Percentiles rank a stretch among this genome's conserved stretches.
phyloP scores from a whole-genome alignment of 2,113 vertebrate genomes.

The Oncorhynchus clarkii region DNA sequence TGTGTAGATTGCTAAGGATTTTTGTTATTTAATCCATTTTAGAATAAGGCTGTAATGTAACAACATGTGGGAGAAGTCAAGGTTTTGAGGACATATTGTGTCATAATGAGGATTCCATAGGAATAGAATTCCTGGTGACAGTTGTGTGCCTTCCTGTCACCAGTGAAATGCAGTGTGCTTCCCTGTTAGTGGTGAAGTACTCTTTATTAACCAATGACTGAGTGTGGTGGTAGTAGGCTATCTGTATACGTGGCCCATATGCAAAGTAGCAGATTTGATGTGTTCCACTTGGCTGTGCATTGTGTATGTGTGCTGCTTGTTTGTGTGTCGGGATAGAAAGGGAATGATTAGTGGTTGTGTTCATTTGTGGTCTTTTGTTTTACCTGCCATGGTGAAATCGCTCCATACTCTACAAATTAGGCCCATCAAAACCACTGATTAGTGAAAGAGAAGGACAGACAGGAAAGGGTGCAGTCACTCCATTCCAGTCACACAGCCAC shows the following conservation, averaged over 20 bases:
- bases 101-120: slow-evolving; percentile 49
- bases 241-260: slow-evolving; percentile 42
- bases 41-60: too few relatives aligned
- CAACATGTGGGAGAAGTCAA: too few relatives aligned
- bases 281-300: too few relatives aligned
- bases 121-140: slow-evolving; percentile 46
- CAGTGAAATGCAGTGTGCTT: slow-evolving; percentile 38
- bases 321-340: slow-evolving; percentile 33
- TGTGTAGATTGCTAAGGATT: too few relatives aligned
- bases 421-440: slow-evolving; percentile 46
- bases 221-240: slow-evolving; percentile 50
- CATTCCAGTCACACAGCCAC: too few relatives aligned
- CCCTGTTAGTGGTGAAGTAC: slow-evolving; percentile 46
- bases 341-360: slow-evolving; percentile 38
- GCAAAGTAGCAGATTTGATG: slow-evolving; percentile 42
- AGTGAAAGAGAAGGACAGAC: slow-evolving; percentile 39
- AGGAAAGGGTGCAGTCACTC: too few relatives aligned
- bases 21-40: too few relatives aligned
- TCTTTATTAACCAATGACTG: slow-evolving; percentile 68
- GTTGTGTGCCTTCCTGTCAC: slow-evolving; percentile 43
- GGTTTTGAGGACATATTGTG: neutral
- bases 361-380: slow-evolving; percentile 21
- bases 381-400: too few relatives aligned
- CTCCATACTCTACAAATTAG: too few relatives aligned
- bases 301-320: slow-evolving; percentile 40